These are phyloP conservation scores for Caerostris darwini DNA, from an alignment of 1,140 invertebrate genomes.

Conservation along the genomic window DNA sequence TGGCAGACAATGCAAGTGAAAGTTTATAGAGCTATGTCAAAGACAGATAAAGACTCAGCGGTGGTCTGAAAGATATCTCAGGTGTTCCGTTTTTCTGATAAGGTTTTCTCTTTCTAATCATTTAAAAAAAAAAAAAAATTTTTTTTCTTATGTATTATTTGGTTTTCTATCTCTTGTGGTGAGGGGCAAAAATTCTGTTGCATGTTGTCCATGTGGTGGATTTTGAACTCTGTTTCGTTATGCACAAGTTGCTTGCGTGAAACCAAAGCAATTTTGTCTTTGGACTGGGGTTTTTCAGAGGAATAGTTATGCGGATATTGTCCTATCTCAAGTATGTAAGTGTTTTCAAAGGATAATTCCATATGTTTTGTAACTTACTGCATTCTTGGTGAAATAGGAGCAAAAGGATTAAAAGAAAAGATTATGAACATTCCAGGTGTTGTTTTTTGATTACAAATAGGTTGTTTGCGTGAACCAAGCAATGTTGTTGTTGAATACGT, in stretches of 20 bases:
- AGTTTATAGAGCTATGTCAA: constrained; percentile 34
- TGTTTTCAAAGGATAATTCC: neutral
- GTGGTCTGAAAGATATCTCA: constrained; percentile 33
- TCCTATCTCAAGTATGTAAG: neutral
- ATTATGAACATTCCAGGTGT: too few relatives aligned
- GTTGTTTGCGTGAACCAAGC: too few relatives aligned
- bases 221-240: neutral
- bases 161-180: too few relatives aligned
- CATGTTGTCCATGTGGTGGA: neutral
- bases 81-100: neutral
- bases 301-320: neutral
- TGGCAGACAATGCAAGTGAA: constrained; percentile 40
- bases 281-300: neutral
- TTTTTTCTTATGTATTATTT: neutral
- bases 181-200: neutral
- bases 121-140: neutral
- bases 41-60: constrained; percentile 24
- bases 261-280: neutral
- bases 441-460: too few relatives aligned
- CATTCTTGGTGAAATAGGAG: neutral
- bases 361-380: neutral
- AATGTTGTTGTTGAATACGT: too few relatives aligned
- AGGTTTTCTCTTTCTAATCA: constrained; percentile 17
- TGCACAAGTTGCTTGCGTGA: neutral
- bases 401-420: too few relatives aligned